Conservation (phyloP, 2,113 vertebrate genomes). For the Furnarius figulus region DNA sequence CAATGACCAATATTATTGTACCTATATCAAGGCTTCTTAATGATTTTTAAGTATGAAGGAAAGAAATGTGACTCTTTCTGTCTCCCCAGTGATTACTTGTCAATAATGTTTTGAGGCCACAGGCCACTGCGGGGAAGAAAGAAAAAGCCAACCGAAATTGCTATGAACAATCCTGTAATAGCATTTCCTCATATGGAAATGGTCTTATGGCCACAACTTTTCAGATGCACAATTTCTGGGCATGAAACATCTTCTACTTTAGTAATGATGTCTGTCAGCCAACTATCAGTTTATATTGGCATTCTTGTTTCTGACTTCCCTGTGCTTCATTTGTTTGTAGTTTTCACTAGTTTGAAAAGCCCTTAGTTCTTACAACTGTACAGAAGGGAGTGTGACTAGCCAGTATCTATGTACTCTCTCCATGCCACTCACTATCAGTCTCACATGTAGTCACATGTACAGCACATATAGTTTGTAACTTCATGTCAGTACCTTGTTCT, state of each 20-base stretch:
- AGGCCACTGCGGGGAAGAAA: not conserved
- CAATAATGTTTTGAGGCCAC: not conserved
- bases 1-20: not conserved
- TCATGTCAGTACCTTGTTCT: not conserved
- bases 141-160: not conserved
- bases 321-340: not conserved
- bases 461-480: not conserved
- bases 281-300: not conserved
- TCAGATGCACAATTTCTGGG: not conserved
- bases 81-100: not conserved
- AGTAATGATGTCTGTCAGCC: not conserved
- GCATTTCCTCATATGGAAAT: not conserved
- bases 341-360: not conserved
- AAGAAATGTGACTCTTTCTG: not conserved
- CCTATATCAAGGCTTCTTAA: not conserved
- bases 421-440: not conserved
- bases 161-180: not conserved
- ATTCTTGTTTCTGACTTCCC: not conserved
- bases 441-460: accelerated
- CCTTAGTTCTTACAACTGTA: not conserved
- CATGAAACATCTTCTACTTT: not conserved
- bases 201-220: not conserved
- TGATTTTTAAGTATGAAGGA: not conserved
- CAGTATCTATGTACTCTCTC: not conserved
- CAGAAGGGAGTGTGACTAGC: not conserved